Percentiles rank a stretch among this genome's conserved stretches.
Evolutionary conservation across 1,140 invertebrate species (phyloP).

Genomic region (Meteorus sp.): DNA sequence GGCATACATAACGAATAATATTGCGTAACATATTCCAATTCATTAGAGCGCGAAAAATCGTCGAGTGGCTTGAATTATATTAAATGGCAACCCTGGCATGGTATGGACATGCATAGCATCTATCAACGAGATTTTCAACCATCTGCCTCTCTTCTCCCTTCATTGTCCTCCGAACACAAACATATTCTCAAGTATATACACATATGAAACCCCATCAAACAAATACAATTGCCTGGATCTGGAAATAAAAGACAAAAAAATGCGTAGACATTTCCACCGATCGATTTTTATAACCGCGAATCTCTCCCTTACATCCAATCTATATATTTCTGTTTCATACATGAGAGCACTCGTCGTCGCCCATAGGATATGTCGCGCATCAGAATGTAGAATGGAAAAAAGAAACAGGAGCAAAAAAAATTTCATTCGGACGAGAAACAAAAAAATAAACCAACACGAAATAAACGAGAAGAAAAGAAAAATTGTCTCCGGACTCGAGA

Average conservation of each 20-base stretch:
- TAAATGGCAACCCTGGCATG: conserved; percentile 29
- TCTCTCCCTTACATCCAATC: background rate
- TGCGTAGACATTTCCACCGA: background rate
- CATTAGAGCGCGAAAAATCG: conserved; percentile 38
- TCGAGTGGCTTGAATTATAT: conserved; percentile 16
- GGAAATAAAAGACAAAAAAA: background rate
- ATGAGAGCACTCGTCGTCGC: background rate
- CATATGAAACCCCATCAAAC: background rate
- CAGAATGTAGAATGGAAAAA: no score
- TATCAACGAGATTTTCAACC: conserved; percentile 18
- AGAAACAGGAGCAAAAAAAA: no score
- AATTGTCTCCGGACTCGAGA: background rate
- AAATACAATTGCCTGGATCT: background rate
- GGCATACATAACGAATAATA: conserved; percentile 33
- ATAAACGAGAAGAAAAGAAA: background rate
- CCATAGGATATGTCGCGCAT: background rate
- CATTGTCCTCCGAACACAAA: background rate
- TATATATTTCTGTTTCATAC: background rate
- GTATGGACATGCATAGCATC: conserved; percentile 1
- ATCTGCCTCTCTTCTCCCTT: conserved; percentile 30
- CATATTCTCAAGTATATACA: background rate
- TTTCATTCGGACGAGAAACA: no score
- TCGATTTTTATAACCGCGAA: background rate
- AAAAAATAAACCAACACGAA: background rate
- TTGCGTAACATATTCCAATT: conserved; percentile 45